Evolutionary conservation across 2,113 vertebrate genomes (phyloP), one percentile per base, ranked within the genome.

Genomic region (Platanista minor): DNA sequence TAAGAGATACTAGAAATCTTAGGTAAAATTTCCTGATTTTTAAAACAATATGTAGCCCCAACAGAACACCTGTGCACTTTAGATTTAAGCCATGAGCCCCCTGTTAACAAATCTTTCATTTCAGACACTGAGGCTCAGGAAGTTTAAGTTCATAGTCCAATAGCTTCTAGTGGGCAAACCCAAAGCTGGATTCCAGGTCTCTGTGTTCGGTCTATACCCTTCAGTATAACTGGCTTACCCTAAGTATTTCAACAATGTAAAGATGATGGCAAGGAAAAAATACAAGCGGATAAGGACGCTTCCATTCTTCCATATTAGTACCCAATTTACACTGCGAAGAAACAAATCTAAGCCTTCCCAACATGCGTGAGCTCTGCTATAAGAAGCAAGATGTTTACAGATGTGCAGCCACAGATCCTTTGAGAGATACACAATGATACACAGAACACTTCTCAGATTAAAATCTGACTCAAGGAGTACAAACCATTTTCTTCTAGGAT

Each of bases 401-500:
- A 64, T 57, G 1, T 0, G 1, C 54, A 90, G 87, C 33, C 49
- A 31, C 33, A 36, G 80, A 74, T 93, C 75, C 59, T 97, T 74
- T 78, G 10, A 93, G 72, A 96, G 61, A 87, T 18, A 43, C 0
- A 0, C 54, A 81, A 67, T 39, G 27, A 83, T 10, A 31, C 49
- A 41, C 27, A 62, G 33, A 77, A 88, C 86, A 91, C 3, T 17
- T 87, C 95, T 94, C 39, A 80, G 87, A 94, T 97, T 98, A 96
- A 96, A 97, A 93, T 97, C 94, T 95, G 91, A 96, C 83, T 95
- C 87, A 82, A 96, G 74, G 15, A 77, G 85, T 17, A 33, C 72
- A 94, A 97, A 85, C 46, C 90, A 92, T 96, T 41, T 97, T 97
- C 91, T 61, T 97, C 98, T 93, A 96, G 97, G 96, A 13, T 6